Percentiles rank a stretch among this genome's conserved stretches.
Conservation (phyloP, 2,113 vertebrate species). For the Thamnophis sirtalis region DNA sequence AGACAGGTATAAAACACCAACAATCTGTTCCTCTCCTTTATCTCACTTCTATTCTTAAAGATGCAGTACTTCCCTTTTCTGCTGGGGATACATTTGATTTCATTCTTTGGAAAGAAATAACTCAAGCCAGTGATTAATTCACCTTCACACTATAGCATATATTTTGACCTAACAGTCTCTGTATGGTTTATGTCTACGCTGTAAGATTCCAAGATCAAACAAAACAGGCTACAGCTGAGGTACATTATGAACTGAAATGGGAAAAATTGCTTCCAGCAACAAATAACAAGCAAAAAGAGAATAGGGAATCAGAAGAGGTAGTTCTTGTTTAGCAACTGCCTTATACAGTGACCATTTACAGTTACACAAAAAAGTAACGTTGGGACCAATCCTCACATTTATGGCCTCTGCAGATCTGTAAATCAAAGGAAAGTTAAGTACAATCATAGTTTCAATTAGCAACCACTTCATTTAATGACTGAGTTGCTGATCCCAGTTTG, state of each 20-base stretch:
- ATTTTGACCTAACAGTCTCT: constrained; percentile 31
- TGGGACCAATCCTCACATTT: neutral
- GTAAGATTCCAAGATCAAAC: too few species aligned
- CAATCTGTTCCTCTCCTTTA: constrained; percentile 67
- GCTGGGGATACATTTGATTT: constrained; percentile 42
- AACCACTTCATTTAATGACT: neutral
- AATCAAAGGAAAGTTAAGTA: neutral
- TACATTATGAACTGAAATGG: too few species aligned
- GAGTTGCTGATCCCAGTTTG: neutral
- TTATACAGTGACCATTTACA: neutral
- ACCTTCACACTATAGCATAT: neutral
- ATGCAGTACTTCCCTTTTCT: constrained; percentile 75
- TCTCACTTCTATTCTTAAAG: constrained; percentile 73
- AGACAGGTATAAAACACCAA: constrained; percentile 88
- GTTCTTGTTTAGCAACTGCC: neutral
- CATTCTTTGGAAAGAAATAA: constrained; percentile 14
- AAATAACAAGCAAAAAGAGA: neutral
- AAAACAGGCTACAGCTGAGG: neutral
- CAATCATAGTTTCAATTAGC: neutral
- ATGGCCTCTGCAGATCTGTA: neutral
- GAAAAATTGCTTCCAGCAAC: too few species aligned
- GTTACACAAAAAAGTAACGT: neutral
- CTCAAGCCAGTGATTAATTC: constrained; percentile 4
- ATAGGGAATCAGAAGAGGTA: neutral
- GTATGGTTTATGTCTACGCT: constrained; percentile 28